Evolutionary conservation across 2,113 vertebrate species (phyloP), one percentile per base, ranked within the genome.

Genomic region (Papio anubis): DNA sequence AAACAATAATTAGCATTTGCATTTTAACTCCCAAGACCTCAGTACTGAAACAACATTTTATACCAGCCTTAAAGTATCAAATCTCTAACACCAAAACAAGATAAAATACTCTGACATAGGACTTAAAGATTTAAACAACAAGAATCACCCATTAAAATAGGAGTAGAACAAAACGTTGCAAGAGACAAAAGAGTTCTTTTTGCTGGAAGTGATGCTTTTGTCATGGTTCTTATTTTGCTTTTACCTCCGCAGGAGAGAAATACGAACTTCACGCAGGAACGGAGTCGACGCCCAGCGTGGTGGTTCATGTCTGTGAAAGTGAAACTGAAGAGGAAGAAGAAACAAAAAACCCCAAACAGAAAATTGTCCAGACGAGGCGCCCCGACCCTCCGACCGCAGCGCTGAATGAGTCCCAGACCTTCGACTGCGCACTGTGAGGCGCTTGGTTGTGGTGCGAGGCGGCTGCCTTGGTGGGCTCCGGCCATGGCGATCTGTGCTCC

Each of bases 201-300:
- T 66, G 27, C 73, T 3, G 38, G 11, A 16, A 23, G 18, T 2
- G 32, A 0, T 7, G 48, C 70, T 84, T 38, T 11, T n/a, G 50
- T 59, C 52, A 0, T 6, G 8, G 0, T 18, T 55, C 64, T 83
- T 5, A 32, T 3, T 61, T 50, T 57, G 3, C 48, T 50, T 86
- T 96, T 64, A 66, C 55, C 82, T 70, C 45, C 32, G 3, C 96
- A 99, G 99, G 99, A 84, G 99, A 99, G 96, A 99, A 99, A 97
- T 99, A 99, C 0, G 99, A 99, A 98, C 99, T 99, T 35, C 99
- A 99, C 0, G 99, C 99, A 0, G 99, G 99, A 32, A 99, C 99
- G 0, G 99, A 99, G 97, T 99, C 99, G 6, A 99, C 99, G 6
- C 99, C 99, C 5, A 99, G 99, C 2, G 99, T 99, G 64, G 99